phyloP scores from a whole-genome alignment of 2,113 vertebrate genomes.

The Pygoscelis antarcticus region DNA sequence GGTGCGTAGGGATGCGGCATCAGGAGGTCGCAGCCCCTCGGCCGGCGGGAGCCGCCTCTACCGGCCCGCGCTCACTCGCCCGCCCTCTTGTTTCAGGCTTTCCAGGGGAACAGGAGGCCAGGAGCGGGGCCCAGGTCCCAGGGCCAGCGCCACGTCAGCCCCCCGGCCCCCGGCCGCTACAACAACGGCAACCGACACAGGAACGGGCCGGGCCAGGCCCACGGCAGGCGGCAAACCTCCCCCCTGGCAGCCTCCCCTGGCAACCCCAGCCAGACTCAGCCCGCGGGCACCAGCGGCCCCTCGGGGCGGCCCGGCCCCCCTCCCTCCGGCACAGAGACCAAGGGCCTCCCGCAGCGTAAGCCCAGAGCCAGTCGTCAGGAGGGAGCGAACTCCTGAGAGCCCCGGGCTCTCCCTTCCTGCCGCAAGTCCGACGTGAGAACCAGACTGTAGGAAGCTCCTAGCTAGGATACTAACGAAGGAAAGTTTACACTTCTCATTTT shows the following conservation, averaged over 20 bases:
- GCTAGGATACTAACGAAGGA: constrained; percentile 65
- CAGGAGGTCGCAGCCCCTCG: background rate
- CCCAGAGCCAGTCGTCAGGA: constrained; percentile 76
- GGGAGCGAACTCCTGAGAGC: constrained; percentile 58
- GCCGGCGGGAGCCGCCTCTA: too few species aligned
- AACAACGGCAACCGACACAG: constrained; percentile 64
- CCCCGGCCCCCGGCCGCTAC: constrained; percentile 60
- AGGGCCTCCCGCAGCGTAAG: constrained; percentile 85
- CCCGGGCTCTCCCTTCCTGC: too few species aligned
- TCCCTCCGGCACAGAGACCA: constrained; percentile 54
- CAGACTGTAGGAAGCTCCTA: constrained; percentile 56
- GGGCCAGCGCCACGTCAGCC: constrained; percentile 75
- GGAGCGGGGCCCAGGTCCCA: constrained; percentile 77
- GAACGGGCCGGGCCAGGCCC: constrained; percentile 66
- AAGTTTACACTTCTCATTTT: constrained; percentile 62
- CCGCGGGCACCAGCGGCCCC: constrained; percentile 19
- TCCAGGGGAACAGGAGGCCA: constrained; percentile 76
- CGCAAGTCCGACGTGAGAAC: background rate
- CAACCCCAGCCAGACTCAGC: background rate
- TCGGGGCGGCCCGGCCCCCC: constrained; percentile 30
- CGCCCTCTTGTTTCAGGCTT: constrained; percentile 72
- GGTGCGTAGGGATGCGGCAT: too few species aligned
- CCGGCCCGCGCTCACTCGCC: background rate
- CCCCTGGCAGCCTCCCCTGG: background rate
- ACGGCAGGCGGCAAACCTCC: constrained; percentile 66